Base-by-base conservation (phyloP, 2,888 invertebrate genomes). In the Cosmopolites sordidus region DNA sequence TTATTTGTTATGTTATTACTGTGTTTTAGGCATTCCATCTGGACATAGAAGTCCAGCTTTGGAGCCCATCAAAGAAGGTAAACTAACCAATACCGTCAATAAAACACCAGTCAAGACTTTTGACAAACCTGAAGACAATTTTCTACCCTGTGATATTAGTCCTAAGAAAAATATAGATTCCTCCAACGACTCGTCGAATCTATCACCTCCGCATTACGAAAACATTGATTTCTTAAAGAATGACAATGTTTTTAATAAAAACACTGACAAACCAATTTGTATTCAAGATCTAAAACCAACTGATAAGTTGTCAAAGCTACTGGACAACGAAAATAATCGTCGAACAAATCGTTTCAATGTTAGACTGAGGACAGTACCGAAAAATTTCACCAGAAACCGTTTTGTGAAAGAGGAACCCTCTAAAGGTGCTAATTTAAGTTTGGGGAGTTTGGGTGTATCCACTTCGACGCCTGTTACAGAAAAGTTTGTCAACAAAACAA, bases 51-150 rank as follows among this genome's bases (percentile, higher is more conserved):
- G 73, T 52, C 78, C 79, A 0, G 77, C 78, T 18, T 66, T 81
- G 17, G 76, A 76, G 55, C 79, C 79, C 1, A 81, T 81, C n/a
- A 74, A 72, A 29, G 80, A 81, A 62, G 79, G 78, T 1, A 76
- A 76, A 60, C 59, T 65, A 47, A 56, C 65, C 8, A 51, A 60
- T 17, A 62, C 48, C 4, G 29, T 14, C 16, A 15, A 43, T 43
- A 54, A 60, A 53, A 43, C 27, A 9, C 33, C 43, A 22, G 9
- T 11, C 42, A 2, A 47, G 48, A n/a, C 43, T 1, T 5, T 38
- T 17, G 17, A 37, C 11, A 66, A 65, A 40, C 64, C 66, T 2
- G 62, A 65, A 22, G 57, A 57, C 9, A 54, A 54, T 17, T 29
- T 22, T 9, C 14, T 64, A n/a, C 18, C 45, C 51, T 46, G 45